phyloP scores from a whole-genome alignment of 2,113 vertebrate species.

The Macrotis lagotis region DNA sequence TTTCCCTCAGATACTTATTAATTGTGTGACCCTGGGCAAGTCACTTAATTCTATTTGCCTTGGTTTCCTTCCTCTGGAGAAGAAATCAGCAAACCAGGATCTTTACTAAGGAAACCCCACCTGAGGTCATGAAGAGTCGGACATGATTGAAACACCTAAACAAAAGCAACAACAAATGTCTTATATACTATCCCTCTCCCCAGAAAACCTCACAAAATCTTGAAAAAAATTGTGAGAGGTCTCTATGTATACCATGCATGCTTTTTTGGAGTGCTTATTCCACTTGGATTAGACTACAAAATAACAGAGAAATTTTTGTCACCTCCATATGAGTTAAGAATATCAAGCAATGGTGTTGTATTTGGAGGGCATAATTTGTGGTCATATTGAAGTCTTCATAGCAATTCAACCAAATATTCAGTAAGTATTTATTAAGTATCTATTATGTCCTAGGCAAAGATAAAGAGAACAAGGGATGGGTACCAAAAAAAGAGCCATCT shows the following conservation, averaged over 20 bases:
- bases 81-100: neutral
- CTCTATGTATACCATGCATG: neutral
- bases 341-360: neutral
- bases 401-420: neutral
- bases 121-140: too few relatives aligned
- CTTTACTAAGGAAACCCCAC: neutral
- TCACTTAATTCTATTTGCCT: neutral
- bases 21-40: neutral
- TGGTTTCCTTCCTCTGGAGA: neutral
- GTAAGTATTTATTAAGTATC: neutral
- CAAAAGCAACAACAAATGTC: neutral
- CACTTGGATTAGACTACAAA: neutral
- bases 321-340: neutral
- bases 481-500: neutral
- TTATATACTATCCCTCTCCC: neutral
- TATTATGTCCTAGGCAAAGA: neutral
- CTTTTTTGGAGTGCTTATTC: neutral
- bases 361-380: neutral
- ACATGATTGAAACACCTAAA: neutral
- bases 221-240: neutral
- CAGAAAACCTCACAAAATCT: neutral
- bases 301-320: neutral
- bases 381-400: neutral
- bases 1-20: neutral
- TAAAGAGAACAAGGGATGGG: neutral